Evolutionary conservation across 2,113 vertebrate species (phyloP).

Genomic region (Columbina picui): DNA sequence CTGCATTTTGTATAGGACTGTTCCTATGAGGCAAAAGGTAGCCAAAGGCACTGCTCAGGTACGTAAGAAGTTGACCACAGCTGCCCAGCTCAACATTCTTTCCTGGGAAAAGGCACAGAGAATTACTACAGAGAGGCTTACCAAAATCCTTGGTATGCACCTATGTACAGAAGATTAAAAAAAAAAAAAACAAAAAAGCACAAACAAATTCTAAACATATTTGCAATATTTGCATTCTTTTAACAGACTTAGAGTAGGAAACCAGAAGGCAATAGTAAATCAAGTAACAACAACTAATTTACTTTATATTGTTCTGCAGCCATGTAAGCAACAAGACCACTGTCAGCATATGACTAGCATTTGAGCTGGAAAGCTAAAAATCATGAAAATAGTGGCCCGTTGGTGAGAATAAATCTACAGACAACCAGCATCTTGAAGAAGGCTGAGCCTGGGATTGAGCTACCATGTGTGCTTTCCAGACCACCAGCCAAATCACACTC

Average conservation of each 20-base stretch:
- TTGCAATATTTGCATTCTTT: background rate
- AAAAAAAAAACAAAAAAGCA: background rate
- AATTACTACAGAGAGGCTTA: background rate
- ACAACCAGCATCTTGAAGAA: background rate
- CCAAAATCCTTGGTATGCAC: background rate
- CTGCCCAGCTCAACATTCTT: background rate
- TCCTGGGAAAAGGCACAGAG: background rate
- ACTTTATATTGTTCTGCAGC: background rate
- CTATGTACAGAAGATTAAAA: background rate
- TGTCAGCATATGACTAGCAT: background rate
- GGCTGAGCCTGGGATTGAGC: background rate
- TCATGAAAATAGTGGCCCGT: background rate
- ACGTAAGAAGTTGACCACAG: background rate
- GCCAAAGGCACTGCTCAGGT: background rate
- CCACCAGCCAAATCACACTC: background rate
- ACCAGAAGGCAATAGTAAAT: background rate
- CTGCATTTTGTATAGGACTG: background rate
- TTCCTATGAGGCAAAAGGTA: background rate
- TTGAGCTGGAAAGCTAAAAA: background rate
- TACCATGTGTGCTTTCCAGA: accelerated
- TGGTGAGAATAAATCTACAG: background rate
- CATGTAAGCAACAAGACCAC: accelerated
- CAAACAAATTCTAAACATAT: background rate
- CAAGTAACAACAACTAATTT: background rate
- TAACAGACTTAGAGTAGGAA: accelerated